A percentile compares a stretch with the other conserved stretches of the same genome.
Conservation (phyloP, 37 sponge, comb jelly and placozoan genomes). For the Beroe ovata region DNA sequence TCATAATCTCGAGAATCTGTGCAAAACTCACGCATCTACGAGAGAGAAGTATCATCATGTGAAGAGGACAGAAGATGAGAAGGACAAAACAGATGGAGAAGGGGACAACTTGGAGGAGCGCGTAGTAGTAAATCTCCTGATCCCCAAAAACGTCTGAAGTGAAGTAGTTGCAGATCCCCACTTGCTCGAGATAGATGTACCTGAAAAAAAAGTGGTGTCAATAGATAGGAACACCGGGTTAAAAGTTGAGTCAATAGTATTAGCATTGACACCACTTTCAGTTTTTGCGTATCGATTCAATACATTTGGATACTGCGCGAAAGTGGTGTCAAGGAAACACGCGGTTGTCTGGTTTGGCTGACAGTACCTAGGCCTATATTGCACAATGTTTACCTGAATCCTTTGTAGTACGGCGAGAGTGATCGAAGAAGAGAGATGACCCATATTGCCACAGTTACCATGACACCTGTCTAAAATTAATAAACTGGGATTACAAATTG, state of each 20-base stretch:
- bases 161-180: conserved; percentile 4
- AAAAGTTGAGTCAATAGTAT: no score
- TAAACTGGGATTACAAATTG: not conserved
- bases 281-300: no score
- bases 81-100: conserved; percentile 39
- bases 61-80: conserved; percentile 61
- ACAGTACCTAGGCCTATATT: no score
- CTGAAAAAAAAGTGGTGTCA: no score
- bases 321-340: no score
- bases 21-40: not conserved
- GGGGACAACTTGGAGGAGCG: conserved; percentile 18
- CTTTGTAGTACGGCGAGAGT: conserved; percentile 13
- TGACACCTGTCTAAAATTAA: not conserved
- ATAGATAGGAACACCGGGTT: no score
- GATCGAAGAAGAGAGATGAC: conserved; percentile 4
- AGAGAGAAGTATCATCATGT: conserved; percentile 24
- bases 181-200: not conserved
- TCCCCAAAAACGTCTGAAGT: not conserved
- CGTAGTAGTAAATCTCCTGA: conserved; percentile 39
- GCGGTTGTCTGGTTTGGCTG: no score
- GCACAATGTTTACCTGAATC: not conserved
- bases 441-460: not conserved
- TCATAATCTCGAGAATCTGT: no score
- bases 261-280: no score
- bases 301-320: no score